A percentile compares a stretch with the other conserved stretches of the same genome.
Evolutionary conservation across 2,888 invertebrate genomes (phyloP).

Genomic region (Drosophila colorata): DNA sequence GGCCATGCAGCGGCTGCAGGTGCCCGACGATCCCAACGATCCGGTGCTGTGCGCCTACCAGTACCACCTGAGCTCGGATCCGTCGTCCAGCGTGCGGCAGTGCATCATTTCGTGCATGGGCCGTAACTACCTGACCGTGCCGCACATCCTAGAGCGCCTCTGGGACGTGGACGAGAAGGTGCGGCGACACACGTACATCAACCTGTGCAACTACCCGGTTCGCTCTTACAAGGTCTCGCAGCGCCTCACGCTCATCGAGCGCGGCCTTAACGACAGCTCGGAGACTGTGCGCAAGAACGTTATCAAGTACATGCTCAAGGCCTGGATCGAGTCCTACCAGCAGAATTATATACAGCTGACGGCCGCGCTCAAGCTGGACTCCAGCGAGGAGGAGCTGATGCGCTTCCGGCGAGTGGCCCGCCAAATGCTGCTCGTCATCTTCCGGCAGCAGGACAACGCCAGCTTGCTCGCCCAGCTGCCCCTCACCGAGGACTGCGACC

Average conservation of each 20-base stretch:
- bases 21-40: conserved; percentile 91
- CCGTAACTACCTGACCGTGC: conserved; percentile 89
- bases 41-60: conserved; percentile 90
- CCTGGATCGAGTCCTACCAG: conserved; percentile 91
- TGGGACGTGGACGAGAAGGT: conserved; percentile 93
- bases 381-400: conserved; percentile 88
- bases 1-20: conserved; percentile 92
- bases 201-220: conserved; percentile 85
- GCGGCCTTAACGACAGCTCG: conserved; percentile 88
- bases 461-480: conserved; percentile 85
- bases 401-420: conserved; percentile 87
- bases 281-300: conserved; percentile 86
- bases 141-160: conserved; percentile 89
- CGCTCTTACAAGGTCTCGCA: conserved; percentile 88
- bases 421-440: conserved; percentile 86
- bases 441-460: conserved; percentile 86
- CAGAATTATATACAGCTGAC: conserved; percentile 90
- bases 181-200: conserved; percentile 86
- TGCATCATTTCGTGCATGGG: conserved; percentile 91
- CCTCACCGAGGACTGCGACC: conserved; percentile 82
- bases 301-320: conserved; percentile 87
- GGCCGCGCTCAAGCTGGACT: conserved; percentile 91
- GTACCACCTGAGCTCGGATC: conserved; percentile 91
- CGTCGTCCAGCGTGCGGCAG: conserved; percentile 90
- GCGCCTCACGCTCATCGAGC: conserved; percentile 87